Base-by-base conservation (phyloP, 2,113 vertebrate species). In the Tursiops truncatus region DNA sequence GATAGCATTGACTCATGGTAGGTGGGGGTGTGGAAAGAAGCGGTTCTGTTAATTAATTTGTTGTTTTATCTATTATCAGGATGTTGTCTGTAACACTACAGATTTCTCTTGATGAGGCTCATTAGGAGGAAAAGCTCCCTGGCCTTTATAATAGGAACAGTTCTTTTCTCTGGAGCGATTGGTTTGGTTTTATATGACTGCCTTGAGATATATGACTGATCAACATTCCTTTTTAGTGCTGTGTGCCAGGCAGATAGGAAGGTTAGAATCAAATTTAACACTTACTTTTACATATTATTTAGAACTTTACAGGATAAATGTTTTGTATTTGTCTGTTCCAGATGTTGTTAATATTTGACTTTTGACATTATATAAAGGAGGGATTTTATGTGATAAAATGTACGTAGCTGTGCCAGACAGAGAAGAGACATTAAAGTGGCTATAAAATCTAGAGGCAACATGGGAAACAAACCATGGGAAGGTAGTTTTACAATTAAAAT, bases 351-450 rank as follows among this genome's bases (percentile, higher is more conserved):
- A 33, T 65, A 8, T 44, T 89, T 63, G 33, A 53, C 23, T 71
- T 25, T 31, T 33, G 70, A 38, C 38, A 93, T 44, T 90, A 73
- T 7, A 74, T 73, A 95, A 79, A 92, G 6, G 18, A 85, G 41
- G 33, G 28, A 68, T 67, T 95, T 89, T 83, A 90, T 85, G 11
- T 92, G 33, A 50, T 73, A 90, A 88, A 94, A 80, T 41, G 38
- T 93, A 68, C 12, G 20, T 14, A 83, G 21, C 25, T 83, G 25
- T 83, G 56, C 63, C 28, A 87, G 73, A 77, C 2, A 58, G 13
- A 87, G 38, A 89, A 89, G 36, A 83, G 58, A 77, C 10, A 70
- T 38, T 86, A 50, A 88, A 81, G 41, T 79, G 36, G 26, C 53
- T 88, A 81, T 87, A 73, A 92, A 92, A 44, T 28, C 76, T 67